phyloP scores from a whole-genome alignment of 2,888 invertebrate species.

The Schrankia costaestrigalis region DNA sequence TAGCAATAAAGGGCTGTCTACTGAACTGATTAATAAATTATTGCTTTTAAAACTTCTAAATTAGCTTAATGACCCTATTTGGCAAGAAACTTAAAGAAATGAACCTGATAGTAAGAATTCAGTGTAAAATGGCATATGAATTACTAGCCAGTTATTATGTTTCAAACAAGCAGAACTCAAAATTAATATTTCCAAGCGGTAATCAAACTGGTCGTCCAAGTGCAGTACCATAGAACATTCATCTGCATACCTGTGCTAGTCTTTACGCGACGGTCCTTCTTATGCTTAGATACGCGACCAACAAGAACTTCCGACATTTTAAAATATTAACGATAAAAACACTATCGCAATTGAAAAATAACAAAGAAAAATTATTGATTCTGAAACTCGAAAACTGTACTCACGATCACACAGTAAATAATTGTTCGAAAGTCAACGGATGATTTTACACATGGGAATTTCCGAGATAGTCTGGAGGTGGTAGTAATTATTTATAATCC shows the following conservation, averaged over 20 bases:
- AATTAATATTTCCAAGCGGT: slow-evolving; percentile 51
- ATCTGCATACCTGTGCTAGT: slow-evolving; percentile 66
- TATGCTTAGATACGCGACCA: slow-evolving; percentile 67
- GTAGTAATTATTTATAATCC: too few species aligned
- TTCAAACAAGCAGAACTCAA: slow-evolving; percentile 34
- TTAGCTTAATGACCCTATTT: neutral
- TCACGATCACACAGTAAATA: slow-evolving; percentile 58
- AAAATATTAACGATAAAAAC: slow-evolving; percentile 30
- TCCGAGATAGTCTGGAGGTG: neutral
- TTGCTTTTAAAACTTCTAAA: neutral
- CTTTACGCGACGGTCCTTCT: slow-evolving; percentile 59
- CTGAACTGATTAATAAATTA: neutral
- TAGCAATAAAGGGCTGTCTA: too few species aligned
- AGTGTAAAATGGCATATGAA: slow-evolving; percentile 25
- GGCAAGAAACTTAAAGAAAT: slow-evolving; percentile 9
- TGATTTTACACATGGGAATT: slow-evolving; percentile 11
- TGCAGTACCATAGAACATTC: slow-evolving; percentile 54
- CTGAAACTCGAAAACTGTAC: slow-evolving; percentile 47
- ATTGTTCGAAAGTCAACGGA: slow-evolving; percentile 36
- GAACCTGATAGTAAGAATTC: slow-evolving; percentile 15
- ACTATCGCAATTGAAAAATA: slow-evolving; percentile 30
- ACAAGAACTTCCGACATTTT: slow-evolving; percentile 68
- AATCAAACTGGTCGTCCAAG: slow-evolving; percentile 50
- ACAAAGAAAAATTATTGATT: slow-evolving; percentile 47
- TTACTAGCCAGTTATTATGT: slow-evolving; percentile 27